Percentiles rank a stretch among this genome's conserved stretches.
phyloP scores from a whole-genome alignment of 1,140 invertebrate species.

The Akabosia matsudoensis region DNA sequence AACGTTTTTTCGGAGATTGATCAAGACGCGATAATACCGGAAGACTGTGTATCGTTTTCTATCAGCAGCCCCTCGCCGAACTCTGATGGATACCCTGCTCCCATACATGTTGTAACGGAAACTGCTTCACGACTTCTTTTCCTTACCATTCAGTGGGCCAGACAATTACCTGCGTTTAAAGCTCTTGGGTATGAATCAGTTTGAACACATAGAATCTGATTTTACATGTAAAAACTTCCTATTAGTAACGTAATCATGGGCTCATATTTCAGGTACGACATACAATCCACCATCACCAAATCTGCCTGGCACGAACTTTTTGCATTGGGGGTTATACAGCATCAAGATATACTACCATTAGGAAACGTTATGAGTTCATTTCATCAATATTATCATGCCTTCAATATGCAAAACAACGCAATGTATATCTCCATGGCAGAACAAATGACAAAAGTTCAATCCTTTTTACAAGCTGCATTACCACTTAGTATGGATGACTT shows the following conservation, averaged over 20 bases:
- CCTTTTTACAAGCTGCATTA: slow-evolving; percentile 73
- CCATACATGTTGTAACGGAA: slow-evolving; percentile 69
- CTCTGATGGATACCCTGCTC: no score
- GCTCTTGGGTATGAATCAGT: slow-evolving; percentile 62
- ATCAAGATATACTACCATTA: slow-evolving; percentile 72
- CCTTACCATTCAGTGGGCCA: slow-evolving; percentile 81
- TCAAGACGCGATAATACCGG: slow-evolving; percentile 54
- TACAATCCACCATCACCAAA: slow-evolving; percentile 72
- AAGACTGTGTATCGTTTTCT: slow-evolving; percentile 69
- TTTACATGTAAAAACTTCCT: slow-evolving; percentile 4
- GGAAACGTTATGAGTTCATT: slow-evolving; percentile 78
- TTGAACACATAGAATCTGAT: no score
- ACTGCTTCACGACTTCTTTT: slow-evolving; percentile 84
- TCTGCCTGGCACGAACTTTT: slow-evolving; percentile 88
- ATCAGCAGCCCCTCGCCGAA: slow-evolving; percentile 78
- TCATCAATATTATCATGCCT: slow-evolving; percentile 61
- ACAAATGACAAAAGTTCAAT: slow-evolving; percentile 76
- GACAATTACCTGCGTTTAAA: slow-evolving; percentile 78
- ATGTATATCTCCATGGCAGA: slow-evolving; percentile 56
- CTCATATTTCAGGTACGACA: slow-evolving; percentile 64
- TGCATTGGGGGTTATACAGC: slow-evolving; percentile 85
- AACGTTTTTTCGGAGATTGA: slow-evolving; percentile 37
- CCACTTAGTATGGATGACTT: slow-evolving; percentile 71
- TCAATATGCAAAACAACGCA: slow-evolving; percentile 27
- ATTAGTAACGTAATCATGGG: neutral